These are phyloP conservation scores for Uloborus plumipes DNA, from an alignment of 2,888 invertebrate species.

Conservation along the genomic window DNA sequence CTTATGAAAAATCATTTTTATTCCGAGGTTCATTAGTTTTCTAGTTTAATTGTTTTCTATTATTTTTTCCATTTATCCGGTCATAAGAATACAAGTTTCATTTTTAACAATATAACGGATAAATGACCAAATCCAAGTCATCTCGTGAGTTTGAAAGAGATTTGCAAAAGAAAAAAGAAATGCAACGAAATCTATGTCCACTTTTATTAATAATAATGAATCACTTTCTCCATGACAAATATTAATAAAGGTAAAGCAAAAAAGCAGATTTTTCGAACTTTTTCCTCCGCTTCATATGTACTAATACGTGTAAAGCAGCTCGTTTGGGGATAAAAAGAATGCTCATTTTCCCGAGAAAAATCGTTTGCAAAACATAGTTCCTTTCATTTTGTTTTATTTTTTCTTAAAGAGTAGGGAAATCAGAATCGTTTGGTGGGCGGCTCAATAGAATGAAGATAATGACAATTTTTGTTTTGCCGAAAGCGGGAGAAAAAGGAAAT, in stretches of 20 bases:
- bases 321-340: conserved; percentile 20
- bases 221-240: conserved; percentile 48
- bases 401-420: conserved; percentile 4
- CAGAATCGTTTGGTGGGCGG: conserved; percentile 32
- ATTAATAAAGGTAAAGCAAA: conserved; percentile 34
- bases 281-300: conserved; percentile 4
- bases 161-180: conserved; percentile 28
- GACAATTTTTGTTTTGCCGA: conserved; percentile 50
- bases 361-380: conserved; percentile 37
- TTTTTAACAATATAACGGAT: conserved; percentile 56
- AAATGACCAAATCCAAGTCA: conserved; percentile 38
- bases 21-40: conserved; percentile 42
- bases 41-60: conserved; percentile 43
- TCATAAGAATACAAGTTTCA: conserved; percentile 39
- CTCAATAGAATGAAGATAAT: conserved; percentile 44
- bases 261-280: conserved; percentile 29
- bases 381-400: conserved; percentile 5
- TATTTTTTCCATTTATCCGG: conserved; percentile 14
- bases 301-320: no score
- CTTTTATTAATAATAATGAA: conserved; percentile 42
- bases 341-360: conserved; percentile 49
- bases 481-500: conserved; percentile 37
- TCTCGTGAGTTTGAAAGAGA: neutral
- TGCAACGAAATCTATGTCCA: conserved; percentile 6
- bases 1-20: conserved; percentile 18